Base-by-base conservation (phyloP, 2,113 vertebrate genomes). In the Dicentrarchus labrax region DNA sequence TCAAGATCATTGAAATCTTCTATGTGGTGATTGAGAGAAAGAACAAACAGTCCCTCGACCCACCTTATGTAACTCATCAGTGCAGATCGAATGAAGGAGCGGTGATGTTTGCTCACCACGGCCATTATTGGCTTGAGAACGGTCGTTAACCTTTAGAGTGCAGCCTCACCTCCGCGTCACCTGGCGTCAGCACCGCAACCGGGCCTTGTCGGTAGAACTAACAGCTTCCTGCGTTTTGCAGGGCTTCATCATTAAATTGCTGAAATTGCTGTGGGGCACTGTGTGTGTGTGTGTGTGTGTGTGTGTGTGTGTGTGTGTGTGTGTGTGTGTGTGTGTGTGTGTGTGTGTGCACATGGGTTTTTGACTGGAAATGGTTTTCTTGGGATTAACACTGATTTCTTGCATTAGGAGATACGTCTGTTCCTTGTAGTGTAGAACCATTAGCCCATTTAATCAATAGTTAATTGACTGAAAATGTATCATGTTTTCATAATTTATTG, bases 141-240 rank as follows among this genome's bases (percentile, higher is more conserved):
- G 19, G 84, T 92, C 91, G 56, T 94, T 92, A 94, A 94, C 92
- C 93, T 94, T 94, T 90, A 88, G 75, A 88, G 51, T 38, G 54
- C 80, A 30, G 84, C 84, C 87, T 88, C 84, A 71, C 80, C 85
- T 77, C 78, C 0, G 53, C 90, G 76, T 89, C 88, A 87, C 77
- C 90, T 51, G 0, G 36, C 82, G 38, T 90, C 91, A 83, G 69
- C 71, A 4, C 24, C 57, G 9, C 51, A 24, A 51, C n/a, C 1
- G 22, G 65, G 57, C 65, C 48, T 74, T 15, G 2, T 24, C 7
- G 36, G 60, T 16, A 65, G 41, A 69, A 41, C 77, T 72, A 89
- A 85, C 86, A 57, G 85, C 79, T 85, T 91, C 83, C 81, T 86
- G 86, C 53, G 56, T 65, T 85, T 72, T 36, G 56, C 68, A 54